Evolutionary conservation across 2,113 vertebrate genomes (phyloP), one percentile per base, ranked within the genome.

Genomic region (Psittacara wagleri): DNA sequence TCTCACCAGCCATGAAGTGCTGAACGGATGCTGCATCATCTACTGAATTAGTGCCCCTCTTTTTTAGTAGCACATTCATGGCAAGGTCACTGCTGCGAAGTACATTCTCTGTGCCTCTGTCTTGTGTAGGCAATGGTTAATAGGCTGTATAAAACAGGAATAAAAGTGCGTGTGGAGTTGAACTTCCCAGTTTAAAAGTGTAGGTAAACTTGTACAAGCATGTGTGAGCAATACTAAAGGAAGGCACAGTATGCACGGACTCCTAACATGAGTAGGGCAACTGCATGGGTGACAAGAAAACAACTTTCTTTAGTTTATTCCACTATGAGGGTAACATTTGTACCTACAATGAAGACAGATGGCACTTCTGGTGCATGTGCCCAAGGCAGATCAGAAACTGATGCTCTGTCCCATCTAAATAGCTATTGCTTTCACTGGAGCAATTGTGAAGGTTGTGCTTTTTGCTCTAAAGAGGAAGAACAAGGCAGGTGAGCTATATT

Each of bases 401-500:
- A 37, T 86, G 59, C 62, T 59, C 48, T 93, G 52, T 73, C 83
- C 90, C 57, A 16, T 49, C 76, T 74, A 88, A 92, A 54, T 55
- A 37, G 83, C 63, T 91, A 25, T 10, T 72, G 62, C 48, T 72
- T 74, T 94, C 51, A 62, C 43, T 55, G 46, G 41, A 81, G 41
- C 80, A 27, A 25, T 63, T 70, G 61, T 29, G 77, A 46, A 51
- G 57, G 62, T 52, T 55, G 39, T 78, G 62, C 2, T 61, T 64
- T 75, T 66, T 43, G 57, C 86, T 89, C 62, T 51, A 13, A 52
- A 95, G 61, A 37, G 80, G 75, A 83, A 77, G 88, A 96, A 69
- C 13, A 13, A 89, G 86, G 79, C 81, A 96, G 89, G 86, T 86
- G 83, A 96, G 84, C 93, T 95, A 15, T 89, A 83, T 79, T 93